phyloP scores from a whole-genome alignment of 2,113 vertebrate genomes.

The Aegypius monachus region DNA sequence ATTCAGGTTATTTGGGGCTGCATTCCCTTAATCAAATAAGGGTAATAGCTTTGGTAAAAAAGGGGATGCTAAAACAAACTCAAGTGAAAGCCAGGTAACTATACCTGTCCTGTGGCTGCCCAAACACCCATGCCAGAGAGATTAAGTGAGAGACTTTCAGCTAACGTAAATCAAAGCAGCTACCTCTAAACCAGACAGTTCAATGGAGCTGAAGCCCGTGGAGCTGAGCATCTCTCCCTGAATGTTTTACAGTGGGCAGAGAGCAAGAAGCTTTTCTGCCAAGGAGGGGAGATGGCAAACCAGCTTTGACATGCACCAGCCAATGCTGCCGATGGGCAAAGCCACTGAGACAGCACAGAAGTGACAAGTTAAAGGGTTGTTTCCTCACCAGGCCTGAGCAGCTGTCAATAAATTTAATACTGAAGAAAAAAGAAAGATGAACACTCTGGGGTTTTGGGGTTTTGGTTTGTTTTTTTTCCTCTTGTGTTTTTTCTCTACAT shows the following conservation, averaged over 20 bases:
- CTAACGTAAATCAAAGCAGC: neutral
- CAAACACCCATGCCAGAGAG: neutral
- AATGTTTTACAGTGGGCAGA: neutral
- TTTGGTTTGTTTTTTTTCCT: neutral
- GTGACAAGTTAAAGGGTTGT: neutral
- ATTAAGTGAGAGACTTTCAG: neutral
- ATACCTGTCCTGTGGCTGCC: neutral
- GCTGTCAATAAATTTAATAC: neutral
- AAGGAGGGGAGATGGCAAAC: neutral
- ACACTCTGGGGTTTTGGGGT: neutral
- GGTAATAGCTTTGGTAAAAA: neutral
- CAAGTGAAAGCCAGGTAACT: neutral
- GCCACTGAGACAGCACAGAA: neutral
- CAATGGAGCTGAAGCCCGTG: accelerated
- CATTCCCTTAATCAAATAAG: neutral
- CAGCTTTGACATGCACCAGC: neutral
- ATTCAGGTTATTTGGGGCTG: neutral
- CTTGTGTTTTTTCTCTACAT: accelerated
- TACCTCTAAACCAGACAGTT: neutral
- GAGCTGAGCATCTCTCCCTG: neutral
- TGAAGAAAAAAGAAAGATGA: neutral
- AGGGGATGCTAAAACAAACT: neutral
- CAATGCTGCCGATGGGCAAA: neutral
- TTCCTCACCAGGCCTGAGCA: neutral
- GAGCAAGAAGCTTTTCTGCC: neutral